Evolutionary conservation across 2,888 invertebrate species (phyloP), one percentile per base, ranked within the genome.

Genomic region (Cantharis flavilabris): DNA sequence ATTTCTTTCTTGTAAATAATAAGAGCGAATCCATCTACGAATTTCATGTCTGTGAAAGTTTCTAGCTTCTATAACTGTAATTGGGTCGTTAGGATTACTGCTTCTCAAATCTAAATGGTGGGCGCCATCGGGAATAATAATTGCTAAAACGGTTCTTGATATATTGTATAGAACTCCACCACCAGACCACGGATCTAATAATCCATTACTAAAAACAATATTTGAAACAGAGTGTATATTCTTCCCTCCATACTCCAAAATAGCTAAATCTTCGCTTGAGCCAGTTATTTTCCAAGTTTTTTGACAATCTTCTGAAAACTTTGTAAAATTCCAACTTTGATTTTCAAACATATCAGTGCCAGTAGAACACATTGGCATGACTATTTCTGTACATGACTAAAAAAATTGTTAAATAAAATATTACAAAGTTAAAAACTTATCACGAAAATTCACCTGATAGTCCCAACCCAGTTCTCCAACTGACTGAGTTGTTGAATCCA

Each of bases 381-480:
- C 94, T 95, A 99, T 97, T 89, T 99, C 98, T 23, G 97, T 97
- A 86, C 99, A 99, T 0, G 95, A 91, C 94, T 97, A 89, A 1
- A 82, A 72, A 14, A 70, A 76, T 7, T 67, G 13, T 11, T 28
- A 64, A 62, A 23, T 10, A 67, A 23, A 65, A 18, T 2, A 13
- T 9, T 28, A 28, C 10, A 23, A 3, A 20, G 7, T 65, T 64
- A 9, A 63, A 16, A 16, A 16, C 16, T 18, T 18, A 4, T 64
- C 5, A 10, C 2, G 10, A 20, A 30, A 67, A 10, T 64, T 79
- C 87, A 95, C 95, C 91, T 97, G 97, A 86, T 94, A 96, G 80
- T 92, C 90, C 98, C 98, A 98, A 0, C 94, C 95, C 5, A 86
- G 82, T 13, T 92, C 92, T 13, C 94, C 94, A 7, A 96, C 87